Percentiles rank a stretch among this genome's conserved stretches.
These are phyloP conservation scores for Styela clava DNA, from an alignment of 23 tunicate species.

Conservation along the genomic window DNA sequence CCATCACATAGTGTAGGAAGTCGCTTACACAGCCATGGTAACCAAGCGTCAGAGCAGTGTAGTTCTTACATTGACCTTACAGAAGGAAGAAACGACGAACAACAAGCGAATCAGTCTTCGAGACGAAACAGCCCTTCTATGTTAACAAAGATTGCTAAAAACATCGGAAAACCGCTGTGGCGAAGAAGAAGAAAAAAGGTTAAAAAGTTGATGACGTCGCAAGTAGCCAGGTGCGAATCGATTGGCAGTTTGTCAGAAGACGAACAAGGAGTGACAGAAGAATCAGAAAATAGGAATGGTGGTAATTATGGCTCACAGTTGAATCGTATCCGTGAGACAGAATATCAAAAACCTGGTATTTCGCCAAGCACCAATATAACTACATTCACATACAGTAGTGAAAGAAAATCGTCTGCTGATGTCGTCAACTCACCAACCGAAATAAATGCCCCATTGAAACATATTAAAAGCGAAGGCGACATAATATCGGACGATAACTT, in stretches of 20 bases:
- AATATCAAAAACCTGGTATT: not conserved
- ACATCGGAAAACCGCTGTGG: slow-evolving; percentile 7
- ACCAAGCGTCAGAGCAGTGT: not conserved
- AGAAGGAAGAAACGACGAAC: not conserved
- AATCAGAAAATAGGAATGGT: not conserved
- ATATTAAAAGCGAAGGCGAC: not conserved
- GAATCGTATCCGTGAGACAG: not conserved
- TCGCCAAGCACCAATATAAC: not conserved
- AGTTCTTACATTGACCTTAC: slow-evolving; percentile 2
- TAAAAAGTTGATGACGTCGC: not conserved
- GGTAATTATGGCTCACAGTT: not conserved
- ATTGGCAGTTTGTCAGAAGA: not conserved
- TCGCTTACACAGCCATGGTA: not conserved
- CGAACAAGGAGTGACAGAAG: not conserved
- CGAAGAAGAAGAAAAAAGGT: not conserved
- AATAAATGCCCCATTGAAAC: not conserved
- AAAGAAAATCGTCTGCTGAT: not conserved
- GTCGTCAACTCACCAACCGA: not conserved
- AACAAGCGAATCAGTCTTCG: not conserved
- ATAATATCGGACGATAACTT: not conserved
- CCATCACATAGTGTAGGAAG: slow-evolving; percentile 16
- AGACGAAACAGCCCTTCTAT: not conserved
- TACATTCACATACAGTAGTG: not conserved
- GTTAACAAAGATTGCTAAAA: not conserved
- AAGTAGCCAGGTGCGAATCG: not conserved